Percentiles rank a stretch among this genome's conserved stretches.
phyloP scores from a whole-genome alignment of 2,113 vertebrate species.

The Picathartes gymnocephalus region DNA sequence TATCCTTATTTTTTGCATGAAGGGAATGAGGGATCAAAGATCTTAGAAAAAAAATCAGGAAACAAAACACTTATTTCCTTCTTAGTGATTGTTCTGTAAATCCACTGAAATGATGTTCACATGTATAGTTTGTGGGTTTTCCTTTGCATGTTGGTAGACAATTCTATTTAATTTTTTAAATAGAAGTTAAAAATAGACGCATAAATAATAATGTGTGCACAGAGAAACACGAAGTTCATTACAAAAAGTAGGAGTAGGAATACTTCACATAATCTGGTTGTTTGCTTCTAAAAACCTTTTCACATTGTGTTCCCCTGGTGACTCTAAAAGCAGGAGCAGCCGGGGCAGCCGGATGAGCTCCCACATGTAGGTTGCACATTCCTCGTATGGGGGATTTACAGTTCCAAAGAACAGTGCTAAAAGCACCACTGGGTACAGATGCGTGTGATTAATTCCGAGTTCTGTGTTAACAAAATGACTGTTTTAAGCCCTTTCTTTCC shows the following conservation, averaged over 20 bases:
- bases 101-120: not conserved
- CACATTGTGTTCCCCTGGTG: not conserved
- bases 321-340: not conserved
- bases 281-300: not conserved
- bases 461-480: slow-evolving; percentile 35
- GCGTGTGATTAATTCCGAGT: not conserved
- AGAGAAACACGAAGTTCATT: not conserved
- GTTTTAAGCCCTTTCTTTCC: slow-evolving; percentile 36
- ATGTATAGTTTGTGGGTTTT: not conserved
- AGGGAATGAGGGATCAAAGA: not conserved
- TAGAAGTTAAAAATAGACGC: not conserved
- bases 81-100: not conserved
- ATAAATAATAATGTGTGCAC: not conserved
- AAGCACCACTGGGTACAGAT: slow-evolving; percentile 19
- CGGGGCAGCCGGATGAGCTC: not conserved
- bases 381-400: not conserved
- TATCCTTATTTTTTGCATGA: not conserved
- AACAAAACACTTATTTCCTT: not conserved
- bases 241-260: not conserved
- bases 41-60: not conserved
- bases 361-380: not conserved
- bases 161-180: not conserved
- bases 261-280: not conserved
- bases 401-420: slow-evolving; percentile 3
- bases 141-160: not conserved